A percentile compares a stretch with the other conserved stretches of the same genome.
Conservation (phyloP, 2,113 vertebrate genomes). For the Triplophysa dalaica region DNA sequence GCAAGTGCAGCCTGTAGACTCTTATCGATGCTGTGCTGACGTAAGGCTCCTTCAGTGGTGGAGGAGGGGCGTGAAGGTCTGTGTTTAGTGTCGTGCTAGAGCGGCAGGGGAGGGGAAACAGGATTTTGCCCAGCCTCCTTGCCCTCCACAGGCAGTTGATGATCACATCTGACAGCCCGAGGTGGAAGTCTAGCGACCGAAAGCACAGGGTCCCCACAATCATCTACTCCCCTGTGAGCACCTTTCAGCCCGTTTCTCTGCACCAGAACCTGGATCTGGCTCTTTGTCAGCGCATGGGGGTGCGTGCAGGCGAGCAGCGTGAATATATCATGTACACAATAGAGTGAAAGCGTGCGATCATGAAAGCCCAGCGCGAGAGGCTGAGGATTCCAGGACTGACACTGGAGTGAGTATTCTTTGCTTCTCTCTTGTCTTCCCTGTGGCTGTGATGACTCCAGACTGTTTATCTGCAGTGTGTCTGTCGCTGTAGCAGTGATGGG, state of each 20-base stretch:
- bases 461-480: conserved; percentile 33
- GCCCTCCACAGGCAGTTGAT: conserved; percentile 71
- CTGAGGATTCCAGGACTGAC: conserved; percentile 99
- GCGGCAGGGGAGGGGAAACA: conserved; percentile 58
- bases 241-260: background rate
- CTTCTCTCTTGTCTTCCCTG: conserved; percentile 68
- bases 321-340: conserved; percentile 92
- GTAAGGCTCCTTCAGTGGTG: conserved; percentile 51
- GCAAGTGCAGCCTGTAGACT: conserved; percentile 28
- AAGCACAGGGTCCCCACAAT: conserved; percentile 73
- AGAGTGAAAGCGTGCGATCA: conserved; percentile 85
- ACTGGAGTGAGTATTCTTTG: conserved; percentile 99
- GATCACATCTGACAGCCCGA: conserved; percentile 78
- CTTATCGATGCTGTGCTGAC: conserved; percentile 43
- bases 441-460: conserved; percentile 16
- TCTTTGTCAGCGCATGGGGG: conserved; percentile 80
- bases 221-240: conserved; percentile 56
- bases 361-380: conserved; percentile 99
- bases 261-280: conserved; percentile 68
- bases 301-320: conserved; percentile 74
- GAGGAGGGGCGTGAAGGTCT: conserved; percentile 59
- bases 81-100: conserved; percentile 44
- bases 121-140: conserved; percentile 71
- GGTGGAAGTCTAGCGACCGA: conserved; percentile 87
- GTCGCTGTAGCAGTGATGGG: conserved; percentile 15